Evolutionary conservation across 2,113 vertebrate species (phyloP).

Genomic region (Larimichthys polyactis): DNA sequence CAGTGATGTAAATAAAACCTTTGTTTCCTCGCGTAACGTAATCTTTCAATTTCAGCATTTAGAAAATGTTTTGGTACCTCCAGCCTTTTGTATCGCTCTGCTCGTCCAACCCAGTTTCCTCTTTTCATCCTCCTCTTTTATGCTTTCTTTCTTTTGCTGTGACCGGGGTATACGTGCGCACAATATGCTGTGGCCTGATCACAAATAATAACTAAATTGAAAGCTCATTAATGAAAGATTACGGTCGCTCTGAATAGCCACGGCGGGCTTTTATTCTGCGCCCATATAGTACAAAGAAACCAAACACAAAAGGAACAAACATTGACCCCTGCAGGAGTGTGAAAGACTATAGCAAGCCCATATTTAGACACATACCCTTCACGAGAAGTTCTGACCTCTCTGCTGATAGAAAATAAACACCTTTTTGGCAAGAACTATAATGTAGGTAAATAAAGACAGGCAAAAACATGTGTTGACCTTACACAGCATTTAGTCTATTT

Average conservation of each 20-base stretch:
- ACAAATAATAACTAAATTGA: constrained; percentile 52
- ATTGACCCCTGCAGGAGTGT: constrained; percentile 51
- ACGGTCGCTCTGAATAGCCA: constrained; percentile 38
- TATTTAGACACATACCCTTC: background rate
- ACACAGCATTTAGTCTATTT: background rate
- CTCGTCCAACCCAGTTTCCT: constrained; percentile 31
- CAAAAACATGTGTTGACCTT: background rate
- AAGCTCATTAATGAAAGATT: constrained; percentile 67
- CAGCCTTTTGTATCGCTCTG: constrained; percentile 27
- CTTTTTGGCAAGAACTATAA: background rate
- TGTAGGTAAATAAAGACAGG: background rate
- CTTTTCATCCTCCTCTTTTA: constrained; percentile 39
- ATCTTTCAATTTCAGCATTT: constrained; percentile 52
- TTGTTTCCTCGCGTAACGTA: constrained; percentile 49
- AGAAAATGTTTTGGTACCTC: constrained; percentile 46
- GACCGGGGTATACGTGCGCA: constrained; percentile 18
- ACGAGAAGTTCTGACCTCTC: constrained; percentile 2
- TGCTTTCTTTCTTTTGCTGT: constrained; percentile 21
- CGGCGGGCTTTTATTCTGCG: constrained; percentile 17
- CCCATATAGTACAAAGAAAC: constrained; percentile 21
- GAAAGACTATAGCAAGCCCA: background rate
- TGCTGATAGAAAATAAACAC: background rate
- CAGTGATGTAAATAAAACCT: constrained; percentile 63
- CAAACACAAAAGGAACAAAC: constrained; percentile 33
- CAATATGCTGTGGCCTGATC: constrained; percentile 33